Evolutionary conservation across 2,797 vertebrate species (phyloP).

Genomic region (Spinus pinus): DNA sequence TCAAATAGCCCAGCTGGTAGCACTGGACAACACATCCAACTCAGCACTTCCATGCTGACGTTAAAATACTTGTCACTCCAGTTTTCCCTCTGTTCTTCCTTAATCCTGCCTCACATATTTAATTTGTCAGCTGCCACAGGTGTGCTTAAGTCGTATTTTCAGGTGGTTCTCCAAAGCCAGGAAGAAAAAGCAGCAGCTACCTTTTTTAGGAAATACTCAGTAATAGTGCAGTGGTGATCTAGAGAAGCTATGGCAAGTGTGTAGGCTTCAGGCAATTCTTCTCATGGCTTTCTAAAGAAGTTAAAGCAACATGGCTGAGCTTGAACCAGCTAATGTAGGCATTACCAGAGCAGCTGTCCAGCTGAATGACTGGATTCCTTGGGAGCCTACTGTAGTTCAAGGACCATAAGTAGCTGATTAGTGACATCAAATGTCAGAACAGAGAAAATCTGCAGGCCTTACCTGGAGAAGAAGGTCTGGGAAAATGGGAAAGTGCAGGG

Average conservation of each 20-base stretch:
- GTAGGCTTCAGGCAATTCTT: not conserved
- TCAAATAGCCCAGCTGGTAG: not conserved
- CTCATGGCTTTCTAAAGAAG: not conserved
- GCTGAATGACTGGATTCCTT: not conserved
- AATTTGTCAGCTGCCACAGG: not conserved
- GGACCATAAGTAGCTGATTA: not conserved
- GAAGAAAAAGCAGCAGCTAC: not conserved
- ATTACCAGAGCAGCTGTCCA: not conserved
- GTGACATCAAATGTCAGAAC: not conserved
- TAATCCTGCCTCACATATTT: not conserved
- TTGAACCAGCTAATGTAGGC: not conserved
- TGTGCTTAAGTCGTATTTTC: not conserved
- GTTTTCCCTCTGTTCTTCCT: not conserved
- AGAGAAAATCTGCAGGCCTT: not conserved
- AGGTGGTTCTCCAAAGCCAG: not conserved
- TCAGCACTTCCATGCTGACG: not conserved
- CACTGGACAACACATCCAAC: not conserved
- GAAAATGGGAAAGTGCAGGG: not conserved
- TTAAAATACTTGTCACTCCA: not conserved
- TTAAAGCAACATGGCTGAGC: not conserved
- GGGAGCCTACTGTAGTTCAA: not conserved
- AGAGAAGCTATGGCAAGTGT: not conserved
- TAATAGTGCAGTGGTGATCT: not conserved
- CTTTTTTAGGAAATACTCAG: not conserved
- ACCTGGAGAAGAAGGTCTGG: not conserved